Base-by-base conservation (phyloP, 1,140 invertebrate species). In the Aleiodes sp. region DNA sequence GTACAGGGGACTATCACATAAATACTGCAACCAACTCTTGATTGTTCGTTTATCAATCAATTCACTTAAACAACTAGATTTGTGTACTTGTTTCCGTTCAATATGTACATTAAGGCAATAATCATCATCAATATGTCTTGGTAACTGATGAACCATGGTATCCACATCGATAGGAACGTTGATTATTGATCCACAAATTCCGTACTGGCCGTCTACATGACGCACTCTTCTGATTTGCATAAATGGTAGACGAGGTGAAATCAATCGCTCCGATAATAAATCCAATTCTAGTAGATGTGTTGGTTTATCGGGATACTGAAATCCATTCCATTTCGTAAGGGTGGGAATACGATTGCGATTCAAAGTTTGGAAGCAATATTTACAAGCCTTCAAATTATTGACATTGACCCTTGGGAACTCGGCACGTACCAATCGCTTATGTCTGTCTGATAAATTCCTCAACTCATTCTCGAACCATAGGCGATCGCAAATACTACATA, bases 181-280 rank as follows among this genome's bases (percentile, higher is more conserved):
- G 21, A 83, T 80, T 57, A 82, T 73, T 78, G 82, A 79, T 10
- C 76, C 78, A 43, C 73, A 71, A 66, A 84, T 81, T 67, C 77
- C 79, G 76, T 77, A 75, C 60, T 70, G 74, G 24, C 69, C 64
- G 72, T 82, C 9, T 0, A 65, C 31, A 76, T 81, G 76, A 8
- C 80, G 75, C 57, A 83, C 60, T 63, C 80, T 70, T 76, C 80
- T 73, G 37, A 84, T 76, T 77, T 82, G 80, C 75, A 82, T 80
- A 35, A 72, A 74, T 0, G 70, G 68, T 10, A 74, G 29, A 61
- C 70, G 65, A 19, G 73, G 73, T 9, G 70, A 83, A 80, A 84
- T 76, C 21, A 84, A 75, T 71, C 79, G 73, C 77, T 80, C 78
- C 74, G 75, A 76, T 56, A 84, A 75, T 6, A 75, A 70, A 77